Conservation (phyloP, 92 coral and sea anemone species). For the Epizoanthus rinbou region DNA sequence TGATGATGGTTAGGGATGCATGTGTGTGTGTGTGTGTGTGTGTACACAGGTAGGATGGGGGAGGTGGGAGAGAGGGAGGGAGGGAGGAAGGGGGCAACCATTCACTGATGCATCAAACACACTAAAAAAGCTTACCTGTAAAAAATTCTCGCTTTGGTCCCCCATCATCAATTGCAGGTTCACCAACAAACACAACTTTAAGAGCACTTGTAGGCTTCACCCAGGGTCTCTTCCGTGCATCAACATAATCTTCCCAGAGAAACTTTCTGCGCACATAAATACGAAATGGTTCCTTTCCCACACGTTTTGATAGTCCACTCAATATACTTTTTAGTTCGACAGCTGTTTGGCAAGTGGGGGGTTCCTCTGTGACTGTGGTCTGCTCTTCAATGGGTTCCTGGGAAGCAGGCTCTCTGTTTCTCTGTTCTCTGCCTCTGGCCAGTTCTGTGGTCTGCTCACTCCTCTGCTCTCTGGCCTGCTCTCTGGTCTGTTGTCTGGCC, state of each 20-base stretch:
- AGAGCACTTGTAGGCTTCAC: slow-evolving; percentile 28
- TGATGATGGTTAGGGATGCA: too few relatives aligned
- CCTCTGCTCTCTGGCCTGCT: too few relatives aligned
- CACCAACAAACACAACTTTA: slow-evolving; percentile 36
- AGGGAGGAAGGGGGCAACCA: too few relatives aligned
- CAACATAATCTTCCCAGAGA: slow-evolving; percentile 46
- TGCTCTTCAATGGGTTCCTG: not conserved
- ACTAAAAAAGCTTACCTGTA: slow-evolving; percentile 24
- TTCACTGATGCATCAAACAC: too few relatives aligned
- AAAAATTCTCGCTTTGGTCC: slow-evolving; percentile 51
- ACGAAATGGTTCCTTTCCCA: slow-evolving; percentile 5
- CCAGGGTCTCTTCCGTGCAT: slow-evolving; percentile 38
- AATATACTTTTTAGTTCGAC: slow-evolving; percentile 5
- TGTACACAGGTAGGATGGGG: too few relatives aligned
- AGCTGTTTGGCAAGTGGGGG: slow-evolving; percentile 40
- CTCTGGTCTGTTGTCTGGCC: too few relatives aligned
- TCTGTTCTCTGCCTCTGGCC: slow-evolving; percentile 13
- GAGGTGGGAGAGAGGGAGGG: too few relatives aligned
- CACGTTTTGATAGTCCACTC: too few relatives aligned
- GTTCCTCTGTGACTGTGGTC: slow-evolving; percentile 11
- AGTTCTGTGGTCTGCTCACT: not conserved
- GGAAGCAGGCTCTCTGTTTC: slow-evolving; percentile 10
- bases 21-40: too few relatives aligned
- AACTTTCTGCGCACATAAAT: slow-evolving; percentile 38
- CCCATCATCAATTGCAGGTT: slow-evolving; percentile 48